Base-by-base conservation (phyloP, 2,888 invertebrate species). In the Thymelicus acteon region DNA sequence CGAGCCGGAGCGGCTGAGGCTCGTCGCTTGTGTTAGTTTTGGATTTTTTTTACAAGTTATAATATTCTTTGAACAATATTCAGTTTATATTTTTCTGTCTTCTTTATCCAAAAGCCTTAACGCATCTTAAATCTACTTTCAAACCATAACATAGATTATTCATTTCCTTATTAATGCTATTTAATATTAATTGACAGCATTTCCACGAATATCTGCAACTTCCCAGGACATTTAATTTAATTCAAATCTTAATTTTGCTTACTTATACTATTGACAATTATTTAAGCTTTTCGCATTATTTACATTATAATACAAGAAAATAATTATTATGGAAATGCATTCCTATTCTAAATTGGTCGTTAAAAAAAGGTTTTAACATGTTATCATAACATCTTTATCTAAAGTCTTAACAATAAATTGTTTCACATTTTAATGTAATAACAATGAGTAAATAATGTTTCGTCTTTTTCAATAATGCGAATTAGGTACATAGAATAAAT, bases 171-270 rank as follows among this genome's bases (percentile, higher is more conserved):
- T 6, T 65, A 57, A 57, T 63, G 12, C 24, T 31, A 65, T 57
- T 19, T 31, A 31, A 31, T 31, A 31, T 57, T 57, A 65, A 65
- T 65, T 65, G 65, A 65, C 65, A 65, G 65, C 57, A 65, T 65
- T 40, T 31, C 40, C 37, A 44, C n/a, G 54, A 65, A 65, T 65
- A 57, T 40, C 13, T 31, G 39, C 52, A 64, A 64, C 64, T 52
- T 7, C n/a, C 47, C 31, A 62, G 62, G 47, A 44, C 44, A 54
- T 31, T 44, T 48, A 48, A 12, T 57, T 65, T 31, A 12, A 52
- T 12, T 44, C 12, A 44, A 44, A 44, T 44, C 8, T 44, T 44
- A 44, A 44, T 12, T 44, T 44, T 12, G 8, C 31, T 3, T 44
- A 10, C 44, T 44, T 44, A 44, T 12, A 12, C 10, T 44, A 44